Conservation (phyloP, 2,888 invertebrate species). For the Drepanosiphum platanoidis region DNA sequence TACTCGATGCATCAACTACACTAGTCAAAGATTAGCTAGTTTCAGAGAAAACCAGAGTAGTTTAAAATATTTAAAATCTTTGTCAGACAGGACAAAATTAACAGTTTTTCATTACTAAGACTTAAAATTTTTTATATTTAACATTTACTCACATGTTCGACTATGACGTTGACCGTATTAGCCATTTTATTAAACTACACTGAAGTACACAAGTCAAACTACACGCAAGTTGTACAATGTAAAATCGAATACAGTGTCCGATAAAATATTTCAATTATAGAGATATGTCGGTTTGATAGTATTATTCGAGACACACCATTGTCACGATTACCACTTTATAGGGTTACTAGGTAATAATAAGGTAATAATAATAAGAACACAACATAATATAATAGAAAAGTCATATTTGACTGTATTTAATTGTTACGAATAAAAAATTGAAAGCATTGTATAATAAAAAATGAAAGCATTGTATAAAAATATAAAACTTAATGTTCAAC, state of each 20-base stretch:
- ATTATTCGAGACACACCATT: neutral
- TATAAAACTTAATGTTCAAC: neutral
- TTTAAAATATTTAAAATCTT: no score
- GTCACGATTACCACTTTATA: neutral
- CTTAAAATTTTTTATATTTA: neutral
- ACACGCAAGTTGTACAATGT: neutral
- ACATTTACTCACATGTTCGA: slow-evolving; percentile 44
- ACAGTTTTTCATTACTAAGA: no score
- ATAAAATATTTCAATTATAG: neutral
- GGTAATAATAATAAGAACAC: neutral
- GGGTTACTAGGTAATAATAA: neutral
- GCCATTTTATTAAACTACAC: slow-evolving; percentile 34
- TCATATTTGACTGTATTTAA: neutral
- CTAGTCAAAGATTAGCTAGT: no score
- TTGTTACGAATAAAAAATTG: neutral
- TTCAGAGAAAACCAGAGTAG: no score
- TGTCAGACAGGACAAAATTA: no score
- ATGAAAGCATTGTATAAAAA: neutral
- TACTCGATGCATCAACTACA: no score
- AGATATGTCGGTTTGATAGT: slow-evolving; percentile 36
- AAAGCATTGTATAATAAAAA: neutral
- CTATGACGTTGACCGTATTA: slow-evolving; percentile 24
- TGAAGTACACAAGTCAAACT: neutral
- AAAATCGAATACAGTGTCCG: neutral
- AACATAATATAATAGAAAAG: neutral